phyloP scores from a whole-genome alignment of 1,140 invertebrate species.

The Diorhabda elongata region DNA sequence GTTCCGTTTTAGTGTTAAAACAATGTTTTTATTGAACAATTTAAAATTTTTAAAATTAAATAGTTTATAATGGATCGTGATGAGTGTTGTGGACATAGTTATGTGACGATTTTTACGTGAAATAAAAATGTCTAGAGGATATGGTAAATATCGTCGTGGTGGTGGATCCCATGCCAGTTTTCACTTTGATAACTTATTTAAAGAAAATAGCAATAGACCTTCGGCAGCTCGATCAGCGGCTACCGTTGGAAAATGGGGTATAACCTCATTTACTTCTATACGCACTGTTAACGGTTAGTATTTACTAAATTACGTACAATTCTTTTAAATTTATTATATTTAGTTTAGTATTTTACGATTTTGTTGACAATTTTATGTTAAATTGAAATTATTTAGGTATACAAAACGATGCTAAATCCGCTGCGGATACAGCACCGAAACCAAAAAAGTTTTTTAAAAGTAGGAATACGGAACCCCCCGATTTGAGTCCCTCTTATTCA shows the following conservation, averaged over 20 bases:
- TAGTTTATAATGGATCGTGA: conserved; percentile 5
- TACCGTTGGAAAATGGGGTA: conserved; percentile 88
- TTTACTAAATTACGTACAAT: not conserved
- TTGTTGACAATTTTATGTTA: not conserved
- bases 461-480: conserved; percentile 61
- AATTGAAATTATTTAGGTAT: not conserved
- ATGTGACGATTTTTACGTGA: conserved; percentile 8
- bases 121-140: conserved; percentile 52
- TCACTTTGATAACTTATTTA: conserved; percentile 73
- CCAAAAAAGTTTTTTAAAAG: conserved; percentile 91
- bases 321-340: no score
- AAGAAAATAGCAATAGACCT: conserved; percentile 83
- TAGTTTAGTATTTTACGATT: not conserved
- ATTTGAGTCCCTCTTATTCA: conserved; percentile 39
- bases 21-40: not conserved
- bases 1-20: conserved; percentile 3
- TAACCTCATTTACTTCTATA: conserved; percentile 87
- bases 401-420: conserved; percentile 25
- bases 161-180: conserved; percentile 57
- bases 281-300: conserved; percentile 68
- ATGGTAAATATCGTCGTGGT: conserved; percentile 56
- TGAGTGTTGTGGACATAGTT: not conserved
- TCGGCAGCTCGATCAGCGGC: conserved; percentile 83
- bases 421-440: conserved; percentile 49
- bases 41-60: not conserved